phyloP scores from a whole-genome alignment of 2,888 invertebrate species.

The Yponomeuta malinellus region DNA sequence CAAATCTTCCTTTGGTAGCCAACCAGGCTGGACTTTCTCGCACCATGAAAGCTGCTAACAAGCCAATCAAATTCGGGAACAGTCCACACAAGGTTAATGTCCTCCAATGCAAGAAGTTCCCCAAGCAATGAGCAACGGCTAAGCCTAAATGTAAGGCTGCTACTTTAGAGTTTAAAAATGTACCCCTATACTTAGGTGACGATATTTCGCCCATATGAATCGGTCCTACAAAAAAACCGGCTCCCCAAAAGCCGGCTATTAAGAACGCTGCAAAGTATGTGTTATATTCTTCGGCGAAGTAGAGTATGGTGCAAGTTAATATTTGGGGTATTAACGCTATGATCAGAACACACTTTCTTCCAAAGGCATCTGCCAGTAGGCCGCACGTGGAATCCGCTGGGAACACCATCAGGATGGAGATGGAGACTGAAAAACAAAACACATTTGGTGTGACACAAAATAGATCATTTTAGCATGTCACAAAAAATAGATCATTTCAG shows the following conservation, averaged over 20 bases:
- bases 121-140: background rate
- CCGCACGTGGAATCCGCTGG: background rate
- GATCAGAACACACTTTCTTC: background rate
- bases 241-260: background rate
- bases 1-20: background rate
- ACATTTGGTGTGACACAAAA: background rate
- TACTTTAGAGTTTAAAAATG: background rate
- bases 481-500: background rate
- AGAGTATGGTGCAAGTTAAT: background rate
- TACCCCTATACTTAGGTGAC: background rate
- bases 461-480: background rate
- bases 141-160: background rate
- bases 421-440: background rate
- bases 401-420: background rate
- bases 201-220: background rate
- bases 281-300: background rate
- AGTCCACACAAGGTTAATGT: background rate
- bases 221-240: background rate
- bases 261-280: background rate
- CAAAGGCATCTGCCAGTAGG: background rate
- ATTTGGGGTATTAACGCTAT: background rate
- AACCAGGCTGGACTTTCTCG: background rate
- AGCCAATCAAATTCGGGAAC: background rate
- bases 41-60: background rate
- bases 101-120: slow-evolving; percentile 2